Conservation (phyloP, 2,113 vertebrate genomes). For the Pseudopipra pipra region DNA sequence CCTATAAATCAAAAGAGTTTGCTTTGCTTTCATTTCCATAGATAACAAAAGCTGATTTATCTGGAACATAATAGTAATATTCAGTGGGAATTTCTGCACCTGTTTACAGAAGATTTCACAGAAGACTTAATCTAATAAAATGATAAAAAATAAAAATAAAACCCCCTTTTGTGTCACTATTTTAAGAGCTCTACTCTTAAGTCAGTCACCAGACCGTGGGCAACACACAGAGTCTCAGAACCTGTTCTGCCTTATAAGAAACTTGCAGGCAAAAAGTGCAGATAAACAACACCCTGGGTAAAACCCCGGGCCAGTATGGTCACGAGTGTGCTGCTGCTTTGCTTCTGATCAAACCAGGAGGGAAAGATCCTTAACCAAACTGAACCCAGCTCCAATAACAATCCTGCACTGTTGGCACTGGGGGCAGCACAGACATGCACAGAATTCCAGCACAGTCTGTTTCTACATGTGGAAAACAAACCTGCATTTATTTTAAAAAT, state of each 20-base stretch:
- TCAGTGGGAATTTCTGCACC: neutral
- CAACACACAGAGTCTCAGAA: neutral
- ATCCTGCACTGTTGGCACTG: neutral
- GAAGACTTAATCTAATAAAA: constrained; percentile 14
- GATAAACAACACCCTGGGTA: neutral
- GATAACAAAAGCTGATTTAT: neutral
- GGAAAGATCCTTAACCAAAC: neutral
- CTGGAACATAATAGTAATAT: neutral
- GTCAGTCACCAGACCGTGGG: neutral
- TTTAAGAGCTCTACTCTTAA: neutral
- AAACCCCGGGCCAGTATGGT: neutral
- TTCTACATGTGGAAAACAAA: neutral
- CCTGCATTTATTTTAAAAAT: accelerated
- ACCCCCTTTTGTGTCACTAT: neutral
- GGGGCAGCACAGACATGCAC: neutral
- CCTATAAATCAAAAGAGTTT: neutral
- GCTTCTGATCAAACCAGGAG: neutral
- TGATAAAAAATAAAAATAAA: neutral
- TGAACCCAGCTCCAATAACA: neutral
- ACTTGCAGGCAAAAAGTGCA: neutral
- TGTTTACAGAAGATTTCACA: neutral
- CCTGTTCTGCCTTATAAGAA: neutral
- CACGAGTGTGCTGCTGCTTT: neutral
- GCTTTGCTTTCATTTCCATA: neutral
- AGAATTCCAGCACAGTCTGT: neutral